These are phyloP conservation scores for Lepisosteus oculatus DNA, from an alignment of 2,113 vertebrate species.

Conservation along the genomic window DNA sequence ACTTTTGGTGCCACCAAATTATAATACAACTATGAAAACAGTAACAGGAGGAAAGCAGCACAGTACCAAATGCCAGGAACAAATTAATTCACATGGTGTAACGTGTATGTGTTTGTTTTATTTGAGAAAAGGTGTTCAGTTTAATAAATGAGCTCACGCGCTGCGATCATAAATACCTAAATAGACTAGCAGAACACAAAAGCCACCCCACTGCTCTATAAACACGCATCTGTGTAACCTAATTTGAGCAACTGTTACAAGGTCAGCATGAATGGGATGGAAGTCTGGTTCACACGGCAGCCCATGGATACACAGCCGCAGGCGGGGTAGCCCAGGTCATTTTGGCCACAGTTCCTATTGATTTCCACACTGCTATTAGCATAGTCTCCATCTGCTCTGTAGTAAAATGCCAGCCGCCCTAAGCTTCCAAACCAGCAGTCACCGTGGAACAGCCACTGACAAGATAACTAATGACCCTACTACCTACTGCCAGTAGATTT, in stretches of 20 bases:
- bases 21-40: slow-evolving; percentile 52
- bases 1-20: slow-evolving; percentile 56
- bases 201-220: slow-evolving; percentile 25
- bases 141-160: slow-evolving; percentile 17
- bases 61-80: slow-evolving; percentile 53
- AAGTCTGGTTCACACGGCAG: slow-evolving; percentile 39
- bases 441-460: slow-evolving; percentile 7
- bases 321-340: slow-evolving; percentile 48
- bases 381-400: slow-evolving; percentile 62
- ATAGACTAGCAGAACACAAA: slow-evolving; percentile 25
- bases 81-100: slow-evolving; percentile 54
- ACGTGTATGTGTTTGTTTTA: slow-evolving; percentile 48
- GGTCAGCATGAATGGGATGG: slow-evolving; percentile 25
- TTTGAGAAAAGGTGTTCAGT: slow-evolving; percentile 17
- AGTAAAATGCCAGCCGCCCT: slow-evolving; percentile 29
- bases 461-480: slow-evolving; percentile 52
- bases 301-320: slow-evolving; percentile 42
- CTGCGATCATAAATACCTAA: slow-evolving; percentile 27
- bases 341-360: slow-evolving; percentile 57
- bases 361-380: slow-evolving; percentile 65
- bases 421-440: slow-evolving; percentile 5
- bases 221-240: slow-evolving; percentile 33
- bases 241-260: slow-evolving; percentile 31
- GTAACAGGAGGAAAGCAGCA: slow-evolving; percentile 35
- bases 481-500: slow-evolving; percentile 25